phyloP scores from a whole-genome alignment of 23 tunicate species.

The Oikopleura albicans region DNA sequence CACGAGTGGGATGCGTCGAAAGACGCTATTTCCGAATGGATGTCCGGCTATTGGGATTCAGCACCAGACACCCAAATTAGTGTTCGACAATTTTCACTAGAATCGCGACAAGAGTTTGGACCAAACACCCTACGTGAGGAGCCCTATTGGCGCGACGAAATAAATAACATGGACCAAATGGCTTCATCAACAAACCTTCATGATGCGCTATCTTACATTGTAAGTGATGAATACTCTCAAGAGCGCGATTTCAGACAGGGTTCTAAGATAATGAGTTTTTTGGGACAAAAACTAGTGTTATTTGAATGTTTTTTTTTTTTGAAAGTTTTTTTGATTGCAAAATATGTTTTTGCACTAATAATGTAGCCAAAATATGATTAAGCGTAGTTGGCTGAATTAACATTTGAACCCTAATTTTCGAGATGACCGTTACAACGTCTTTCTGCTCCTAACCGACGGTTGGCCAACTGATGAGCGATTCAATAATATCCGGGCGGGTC shows the following conservation, averaged over 20 bases:
- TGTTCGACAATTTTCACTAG: not conserved
- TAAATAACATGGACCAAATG: not conserved
- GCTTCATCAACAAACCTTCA: not conserved
- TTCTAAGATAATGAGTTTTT: too few species aligned
- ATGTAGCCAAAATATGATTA: too few species aligned
- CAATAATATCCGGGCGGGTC: not conserved
- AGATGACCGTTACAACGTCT: not conserved
- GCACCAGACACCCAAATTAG: not conserved
- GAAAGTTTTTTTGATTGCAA: too few species aligned
- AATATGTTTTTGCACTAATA: too few species aligned
- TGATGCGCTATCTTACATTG: not conserved
- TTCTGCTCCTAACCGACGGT: not conserved
- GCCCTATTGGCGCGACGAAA: not conserved
- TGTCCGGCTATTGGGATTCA: not conserved
- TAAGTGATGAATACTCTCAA: too few species aligned
- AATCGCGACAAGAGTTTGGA: conserved; percentile 11
- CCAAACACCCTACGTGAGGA: not conserved
- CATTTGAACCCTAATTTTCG: too few species aligned
- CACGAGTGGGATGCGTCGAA: not conserved
- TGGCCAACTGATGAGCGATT: not conserved
- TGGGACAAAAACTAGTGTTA: too few species aligned
- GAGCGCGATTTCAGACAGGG: too few species aligned
- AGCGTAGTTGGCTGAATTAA: too few species aligned
- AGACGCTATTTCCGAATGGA: not conserved
- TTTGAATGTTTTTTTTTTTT: too few species aligned